phyloP scores from a whole-genome alignment of 2,888 invertebrate genomes.

The Acanthosepion pharaonis region DNA sequence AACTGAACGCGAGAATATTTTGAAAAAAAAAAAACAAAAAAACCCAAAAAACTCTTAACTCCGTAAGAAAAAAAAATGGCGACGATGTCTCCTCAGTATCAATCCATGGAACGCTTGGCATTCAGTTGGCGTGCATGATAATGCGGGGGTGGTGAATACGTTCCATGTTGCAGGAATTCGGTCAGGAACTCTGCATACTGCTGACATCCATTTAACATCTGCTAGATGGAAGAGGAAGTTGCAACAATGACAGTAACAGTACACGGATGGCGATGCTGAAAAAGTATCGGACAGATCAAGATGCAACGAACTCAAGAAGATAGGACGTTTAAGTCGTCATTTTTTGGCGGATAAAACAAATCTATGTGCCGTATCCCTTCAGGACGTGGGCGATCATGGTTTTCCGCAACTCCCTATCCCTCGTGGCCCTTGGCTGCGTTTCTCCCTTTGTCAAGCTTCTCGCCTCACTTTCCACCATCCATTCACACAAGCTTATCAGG shows the following conservation, averaged over 20 bases:
- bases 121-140: neutral
- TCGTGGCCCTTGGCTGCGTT: too few relatives aligned
- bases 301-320: neutral
- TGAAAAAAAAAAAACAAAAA: neutral
- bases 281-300: neutral
- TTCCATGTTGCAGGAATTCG: neutral
- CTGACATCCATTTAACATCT: neutral
- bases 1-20: neutral
- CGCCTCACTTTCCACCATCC: too few relatives aligned
- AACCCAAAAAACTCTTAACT: too few relatives aligned
- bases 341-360: too few relatives aligned
- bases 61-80: neutral
- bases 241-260: neutral
- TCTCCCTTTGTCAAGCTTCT: too few relatives aligned
- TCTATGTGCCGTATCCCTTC: too few relatives aligned
- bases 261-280: neutral
- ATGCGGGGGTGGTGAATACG: constrained; percentile 4
- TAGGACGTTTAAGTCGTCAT: too few relatives aligned
- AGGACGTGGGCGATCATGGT: too few relatives aligned
- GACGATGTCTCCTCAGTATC: neutral
- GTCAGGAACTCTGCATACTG: neutral
- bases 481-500: too few relatives aligned
- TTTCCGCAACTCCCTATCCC: too few relatives aligned
- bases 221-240: neutral
- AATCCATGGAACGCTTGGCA: neutral